Percentiles rank a stretch among this genome's conserved stretches.
phyloP scores from a whole-genome alignment of 2,888 invertebrate species.

The Anagyrus pseudococci region DNA sequence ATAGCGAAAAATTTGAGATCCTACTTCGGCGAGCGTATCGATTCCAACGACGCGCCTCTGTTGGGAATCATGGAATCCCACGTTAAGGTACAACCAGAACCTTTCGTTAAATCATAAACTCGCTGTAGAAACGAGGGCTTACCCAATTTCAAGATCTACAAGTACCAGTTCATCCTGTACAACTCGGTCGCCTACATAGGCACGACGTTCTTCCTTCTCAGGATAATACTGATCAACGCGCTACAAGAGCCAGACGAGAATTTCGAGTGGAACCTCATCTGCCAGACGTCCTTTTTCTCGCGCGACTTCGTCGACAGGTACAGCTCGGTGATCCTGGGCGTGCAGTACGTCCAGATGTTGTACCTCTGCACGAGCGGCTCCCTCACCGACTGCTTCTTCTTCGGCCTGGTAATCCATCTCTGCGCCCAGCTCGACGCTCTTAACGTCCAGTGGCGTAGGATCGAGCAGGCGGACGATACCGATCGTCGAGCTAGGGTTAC shows the following conservation, averaged over 20 bases:
- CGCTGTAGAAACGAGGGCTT: too few species aligned
- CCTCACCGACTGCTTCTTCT: constrained; percentile 31
- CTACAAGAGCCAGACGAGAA: neutral
- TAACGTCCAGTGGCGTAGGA: constrained; percentile 12
- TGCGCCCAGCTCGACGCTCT: constrained; percentile 32
- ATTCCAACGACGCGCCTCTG: constrained; percentile 3
- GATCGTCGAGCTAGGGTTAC: neutral
- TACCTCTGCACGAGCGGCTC: constrained; percentile 30
- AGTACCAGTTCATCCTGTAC: constrained; percentile 25
- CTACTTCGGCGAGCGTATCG: constrained; percentile 15
- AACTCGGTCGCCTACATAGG: constrained; percentile 29
- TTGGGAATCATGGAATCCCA: constrained; percentile 25
- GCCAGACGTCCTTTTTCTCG: constrained; percentile 27
- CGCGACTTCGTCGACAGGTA: constrained; percentile 2
- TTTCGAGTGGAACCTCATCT: constrained; percentile 18
- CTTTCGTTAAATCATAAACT: neutral
- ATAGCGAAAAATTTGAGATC: constrained; percentile 21
- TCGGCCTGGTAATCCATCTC: constrained; percentile 26
- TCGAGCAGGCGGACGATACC: neutral
- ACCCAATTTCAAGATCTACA: constrained; percentile 25
- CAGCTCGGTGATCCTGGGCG: neutral
- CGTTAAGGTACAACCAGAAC: constrained; percentile 8
- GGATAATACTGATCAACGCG: constrained; percentile 21
- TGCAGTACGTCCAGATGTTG: constrained; percentile 28
- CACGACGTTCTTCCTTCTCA: constrained; percentile 13